Evolutionary conservation across 2,113 vertebrate genomes (phyloP).

Genomic region (Pongo pygmaeus): DNA sequence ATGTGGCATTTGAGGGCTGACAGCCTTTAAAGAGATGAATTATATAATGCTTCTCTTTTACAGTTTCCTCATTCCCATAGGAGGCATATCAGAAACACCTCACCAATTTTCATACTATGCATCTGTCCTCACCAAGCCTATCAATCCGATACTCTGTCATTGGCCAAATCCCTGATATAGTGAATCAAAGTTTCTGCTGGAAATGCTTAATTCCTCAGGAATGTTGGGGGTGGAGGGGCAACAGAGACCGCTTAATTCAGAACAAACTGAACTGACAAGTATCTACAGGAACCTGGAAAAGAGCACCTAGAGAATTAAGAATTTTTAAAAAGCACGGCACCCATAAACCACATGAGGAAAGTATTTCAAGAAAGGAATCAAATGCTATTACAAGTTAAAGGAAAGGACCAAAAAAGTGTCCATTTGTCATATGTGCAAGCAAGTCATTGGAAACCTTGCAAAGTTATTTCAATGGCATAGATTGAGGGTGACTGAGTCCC

Average conservation of each 20-base stretch:
- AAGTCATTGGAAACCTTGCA: neutral
- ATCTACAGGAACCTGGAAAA: neutral
- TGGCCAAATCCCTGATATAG: neutral
- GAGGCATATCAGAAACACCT: neutral
- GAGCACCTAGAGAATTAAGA: neutral
- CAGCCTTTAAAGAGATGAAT: neutral
- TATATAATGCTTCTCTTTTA: neutral
- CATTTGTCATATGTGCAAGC: neutral
- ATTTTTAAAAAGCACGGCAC: neutral
- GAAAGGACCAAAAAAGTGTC: neutral
- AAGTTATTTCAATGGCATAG: neutral
- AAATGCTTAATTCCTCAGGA: conserved; percentile 5
- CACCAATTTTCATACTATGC: neutral
- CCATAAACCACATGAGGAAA: neutral
- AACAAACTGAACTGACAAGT: neutral
- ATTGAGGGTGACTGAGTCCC: neutral
- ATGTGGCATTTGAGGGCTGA: neutral
- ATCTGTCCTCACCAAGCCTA: neutral
- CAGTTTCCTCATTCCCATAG: neutral
- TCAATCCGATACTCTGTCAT: neutral
- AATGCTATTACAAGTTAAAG: neutral
- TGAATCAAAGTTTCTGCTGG: neutral
- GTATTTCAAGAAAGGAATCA: neutral
- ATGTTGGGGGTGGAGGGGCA: neutral
- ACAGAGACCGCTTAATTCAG: neutral